phyloP scores from a whole-genome alignment of 2,113 vertebrate genomes.

The Microtus oregoni region DNA sequence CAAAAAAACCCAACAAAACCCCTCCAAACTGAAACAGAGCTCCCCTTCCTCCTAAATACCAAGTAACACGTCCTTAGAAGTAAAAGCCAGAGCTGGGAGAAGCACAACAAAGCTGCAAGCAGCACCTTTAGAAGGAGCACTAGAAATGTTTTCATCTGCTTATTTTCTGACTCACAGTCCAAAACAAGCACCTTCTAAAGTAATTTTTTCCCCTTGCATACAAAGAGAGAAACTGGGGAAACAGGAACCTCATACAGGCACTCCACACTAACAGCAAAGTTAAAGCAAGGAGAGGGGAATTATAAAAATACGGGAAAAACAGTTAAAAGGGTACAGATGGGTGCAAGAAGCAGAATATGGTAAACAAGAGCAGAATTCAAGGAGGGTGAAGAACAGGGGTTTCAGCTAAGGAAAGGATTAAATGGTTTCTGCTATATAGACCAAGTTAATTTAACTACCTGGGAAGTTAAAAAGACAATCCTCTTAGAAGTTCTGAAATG shows the following conservation, averaged over 20 bases:
- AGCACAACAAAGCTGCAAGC: background rate
- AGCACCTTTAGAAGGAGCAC: background rate
- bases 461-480: background rate
- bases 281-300: background rate
- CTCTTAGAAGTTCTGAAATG: conserved; percentile 25
- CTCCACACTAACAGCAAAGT: background rate
- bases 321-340: background rate
- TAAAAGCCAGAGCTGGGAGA: conserved; percentile 28
- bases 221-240: background rate
- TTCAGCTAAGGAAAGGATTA: background rate
- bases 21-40: background rate
- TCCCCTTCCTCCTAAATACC: background rate
- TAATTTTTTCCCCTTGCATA: background rate
- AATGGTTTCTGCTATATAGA: background rate
- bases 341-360: background rate
- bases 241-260: conserved; percentile 9
- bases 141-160: conserved; percentile 41
- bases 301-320: background rate
- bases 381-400: no score
- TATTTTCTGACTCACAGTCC: background rate
- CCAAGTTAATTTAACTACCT: background rate
- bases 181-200: conserved; percentile 4
- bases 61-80: background rate
- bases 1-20: background rate
- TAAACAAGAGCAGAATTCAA: no score